These are phyloP conservation scores for Tetranychus urticae DNA, from an alignment of 1,140 invertebrate genomes.

Conservation along the genomic window DNA sequence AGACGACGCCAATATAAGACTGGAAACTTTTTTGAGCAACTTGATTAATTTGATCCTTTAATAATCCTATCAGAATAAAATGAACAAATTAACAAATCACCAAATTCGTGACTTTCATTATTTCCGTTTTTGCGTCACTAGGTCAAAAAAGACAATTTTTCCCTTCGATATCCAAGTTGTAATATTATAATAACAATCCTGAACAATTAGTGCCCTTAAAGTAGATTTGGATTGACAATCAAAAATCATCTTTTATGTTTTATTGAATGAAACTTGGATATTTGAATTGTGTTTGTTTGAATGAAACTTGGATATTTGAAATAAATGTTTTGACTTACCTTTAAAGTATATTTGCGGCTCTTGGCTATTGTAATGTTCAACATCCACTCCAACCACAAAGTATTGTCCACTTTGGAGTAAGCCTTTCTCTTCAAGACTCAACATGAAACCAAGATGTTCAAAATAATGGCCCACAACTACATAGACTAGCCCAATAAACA, in stretches of 20 bases:
- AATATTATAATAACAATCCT: background rate
- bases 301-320: too few relatives aligned
- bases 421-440: constrained; percentile 51
- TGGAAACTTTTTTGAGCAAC: constrained; percentile 33
- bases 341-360: constrained; percentile 46
- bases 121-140: background rate
- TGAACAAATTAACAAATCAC: background rate
- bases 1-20: constrained; percentile 31
- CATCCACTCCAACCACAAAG: constrained; percentile 66
- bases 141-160: background rate
- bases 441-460: constrained; percentile 56
- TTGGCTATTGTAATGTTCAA: constrained; percentile 52
- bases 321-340: constrained; percentile 15
- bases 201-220: background rate
- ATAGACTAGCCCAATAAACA: constrained; percentile 39
- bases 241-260: too few relatives aligned
- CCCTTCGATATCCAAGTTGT: background rate
- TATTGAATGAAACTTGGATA: too few relatives aligned
- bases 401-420: constrained; percentile 67
- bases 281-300: too few relatives aligned
- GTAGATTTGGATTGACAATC: background rate
- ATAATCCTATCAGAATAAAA: constrained; percentile 18
- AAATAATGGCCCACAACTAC: constrained; percentile 66
- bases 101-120: too few relatives aligned
- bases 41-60: constrained; percentile 33